Evolutionary conservation across 64 coral and sea anemone species (phyloP).

Genomic region (Platygyra sinensis): DNA sequence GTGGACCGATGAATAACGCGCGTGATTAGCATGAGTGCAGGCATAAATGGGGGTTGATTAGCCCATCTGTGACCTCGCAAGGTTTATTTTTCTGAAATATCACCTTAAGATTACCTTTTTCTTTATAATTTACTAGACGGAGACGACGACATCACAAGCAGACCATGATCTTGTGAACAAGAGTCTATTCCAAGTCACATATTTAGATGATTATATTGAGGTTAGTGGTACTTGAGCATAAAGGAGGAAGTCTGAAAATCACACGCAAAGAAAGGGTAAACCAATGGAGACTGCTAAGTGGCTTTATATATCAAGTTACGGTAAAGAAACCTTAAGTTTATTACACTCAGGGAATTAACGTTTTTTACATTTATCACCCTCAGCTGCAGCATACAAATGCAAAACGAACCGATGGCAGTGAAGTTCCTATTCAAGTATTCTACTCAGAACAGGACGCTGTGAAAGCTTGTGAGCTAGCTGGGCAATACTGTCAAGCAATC

Average conservation of each 20-base stretch:
- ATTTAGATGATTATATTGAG: background rate
- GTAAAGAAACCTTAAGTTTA: too few relatives aligned
- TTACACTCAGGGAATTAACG: too few relatives aligned
- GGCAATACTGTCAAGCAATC: conserved; percentile 7
- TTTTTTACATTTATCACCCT: background rate
- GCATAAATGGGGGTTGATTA: too few relatives aligned
- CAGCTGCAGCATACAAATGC: background rate
- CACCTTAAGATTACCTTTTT: background rate
- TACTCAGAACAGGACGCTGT: conserved; percentile 20
- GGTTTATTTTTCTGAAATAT: too few relatives aligned
- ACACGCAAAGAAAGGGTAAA: too few relatives aligned
- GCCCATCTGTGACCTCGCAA: too few relatives aligned
- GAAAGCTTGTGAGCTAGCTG: background rate
- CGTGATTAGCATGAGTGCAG: too few relatives aligned
- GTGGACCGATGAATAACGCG: too few relatives aligned
- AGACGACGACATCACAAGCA: background rate
- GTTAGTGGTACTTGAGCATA: background rate
- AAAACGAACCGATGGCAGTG: background rate
- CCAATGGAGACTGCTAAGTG: too few relatives aligned
- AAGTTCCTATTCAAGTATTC: background rate
- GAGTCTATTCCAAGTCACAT: background rate
- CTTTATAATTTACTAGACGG: background rate
- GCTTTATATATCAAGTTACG: too few relatives aligned
- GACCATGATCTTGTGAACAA: background rate
- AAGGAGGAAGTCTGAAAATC: too few relatives aligned